Evolutionary conservation across 2,888 invertebrate species (phyloP).

Genomic region (Tenthredo scrophulariae): DNA sequence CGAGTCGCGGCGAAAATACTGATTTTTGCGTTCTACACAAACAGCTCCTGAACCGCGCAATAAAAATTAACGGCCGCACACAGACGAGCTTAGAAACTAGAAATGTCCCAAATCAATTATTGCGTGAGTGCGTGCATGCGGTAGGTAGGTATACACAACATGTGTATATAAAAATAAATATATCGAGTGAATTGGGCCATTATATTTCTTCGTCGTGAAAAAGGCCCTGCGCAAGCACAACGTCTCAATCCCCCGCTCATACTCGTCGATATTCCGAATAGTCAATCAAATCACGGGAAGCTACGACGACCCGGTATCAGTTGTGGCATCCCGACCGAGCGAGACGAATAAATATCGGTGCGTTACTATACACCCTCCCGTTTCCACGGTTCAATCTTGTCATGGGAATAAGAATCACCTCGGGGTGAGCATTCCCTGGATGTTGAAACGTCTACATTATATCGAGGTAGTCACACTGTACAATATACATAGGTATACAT

Average conservation of each 20-base stretch:
- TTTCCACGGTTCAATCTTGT: background rate
- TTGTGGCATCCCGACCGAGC: background rate
- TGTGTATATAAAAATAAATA: slow-evolving; percentile 66
- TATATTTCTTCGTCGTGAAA: slow-evolving; percentile 68
- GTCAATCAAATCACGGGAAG: slow-evolving; percentile 69
- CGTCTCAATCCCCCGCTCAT: slow-evolving; percentile 72
- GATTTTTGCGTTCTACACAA: background rate
- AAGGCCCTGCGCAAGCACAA: slow-evolving; percentile 68
- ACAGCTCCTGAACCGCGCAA: background rate
- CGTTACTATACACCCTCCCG: background rate
- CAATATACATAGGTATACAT: no score
- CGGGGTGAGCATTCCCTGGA: background rate
- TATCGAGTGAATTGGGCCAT: slow-evolving; percentile 66
- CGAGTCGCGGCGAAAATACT: background rate
- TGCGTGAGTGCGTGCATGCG: background rate
- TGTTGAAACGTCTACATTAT: background rate
- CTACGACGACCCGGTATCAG: background rate
- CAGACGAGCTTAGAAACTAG: background rate
- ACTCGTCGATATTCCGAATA: slow-evolving; percentile 71
- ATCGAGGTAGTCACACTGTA: no score
- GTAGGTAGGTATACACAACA: background rate
- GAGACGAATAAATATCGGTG: background rate
- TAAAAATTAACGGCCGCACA: background rate
- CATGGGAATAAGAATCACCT: background rate
- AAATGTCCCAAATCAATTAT: background rate